Percentiles rank a stretch among this genome's conserved stretches.
Conservation (phyloP, 2,113 vertebrate species). For the Bolborhynchus lineola region DNA sequence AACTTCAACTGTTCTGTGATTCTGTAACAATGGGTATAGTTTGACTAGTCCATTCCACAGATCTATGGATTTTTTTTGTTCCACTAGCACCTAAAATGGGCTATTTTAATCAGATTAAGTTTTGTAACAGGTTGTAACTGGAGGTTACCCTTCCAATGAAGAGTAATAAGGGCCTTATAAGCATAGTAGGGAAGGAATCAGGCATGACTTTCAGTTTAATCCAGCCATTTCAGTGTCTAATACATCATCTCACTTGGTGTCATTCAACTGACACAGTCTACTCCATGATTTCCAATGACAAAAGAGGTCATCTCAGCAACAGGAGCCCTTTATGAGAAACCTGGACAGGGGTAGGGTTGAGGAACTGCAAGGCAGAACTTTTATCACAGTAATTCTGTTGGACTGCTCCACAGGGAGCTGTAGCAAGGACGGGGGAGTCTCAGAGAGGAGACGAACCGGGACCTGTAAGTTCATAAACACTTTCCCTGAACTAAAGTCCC, state of each 20-base stretch:
- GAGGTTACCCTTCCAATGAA: not conserved
- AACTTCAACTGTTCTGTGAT: not conserved
- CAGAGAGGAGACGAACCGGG: not conserved
- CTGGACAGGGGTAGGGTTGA: not conserved
- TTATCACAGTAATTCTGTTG: not conserved
- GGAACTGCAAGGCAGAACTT: not conserved
- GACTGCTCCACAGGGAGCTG: not conserved
- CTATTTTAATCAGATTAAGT: not conserved
- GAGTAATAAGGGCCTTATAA: not conserved
- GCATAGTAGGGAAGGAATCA: not conserved
- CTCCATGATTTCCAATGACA: not conserved
- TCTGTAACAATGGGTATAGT: not conserved
- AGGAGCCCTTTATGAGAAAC: not conserved
- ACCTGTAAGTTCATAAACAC: not conserved
- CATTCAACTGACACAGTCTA: not conserved
- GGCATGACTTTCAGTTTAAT: not conserved
- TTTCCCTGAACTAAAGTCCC: not conserved
- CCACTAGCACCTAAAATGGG: not conserved
- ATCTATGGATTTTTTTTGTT: not conserved
- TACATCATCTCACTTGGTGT: not conserved
- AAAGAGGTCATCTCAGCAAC: not conserved
- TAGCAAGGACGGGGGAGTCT: not conserved
- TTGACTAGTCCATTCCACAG: accelerated
- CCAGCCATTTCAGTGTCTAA: not conserved
- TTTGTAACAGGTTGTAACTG: not conserved